Conservation (phyloP, 2,797 vertebrate genomes). For the Sebastolobus altivelis region DNA sequence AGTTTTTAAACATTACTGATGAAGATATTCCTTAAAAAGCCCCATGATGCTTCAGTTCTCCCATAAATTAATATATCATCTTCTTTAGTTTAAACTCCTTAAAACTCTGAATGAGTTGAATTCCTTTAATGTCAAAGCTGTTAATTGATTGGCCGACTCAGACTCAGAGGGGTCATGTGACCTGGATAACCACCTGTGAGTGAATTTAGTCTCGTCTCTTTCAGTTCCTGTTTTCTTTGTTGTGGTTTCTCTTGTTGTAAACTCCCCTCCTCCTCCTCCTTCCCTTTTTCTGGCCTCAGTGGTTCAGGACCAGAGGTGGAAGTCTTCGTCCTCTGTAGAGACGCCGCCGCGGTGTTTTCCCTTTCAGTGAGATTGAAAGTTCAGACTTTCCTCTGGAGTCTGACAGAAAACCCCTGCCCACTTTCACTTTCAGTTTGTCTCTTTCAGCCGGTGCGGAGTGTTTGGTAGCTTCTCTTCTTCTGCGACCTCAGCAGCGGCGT, state of each 20-base stretch:
- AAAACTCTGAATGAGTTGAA: too few relatives aligned
- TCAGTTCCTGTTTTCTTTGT: conserved; percentile 67
- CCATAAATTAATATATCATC: too few relatives aligned
- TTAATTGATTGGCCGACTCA: background rate
- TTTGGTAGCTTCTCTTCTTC: conserved; percentile 87
- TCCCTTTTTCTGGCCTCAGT: conserved; percentile 49
- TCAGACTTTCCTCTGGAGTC: background rate
- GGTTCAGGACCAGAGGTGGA: conserved; percentile 25
- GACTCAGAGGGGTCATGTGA: background rate
- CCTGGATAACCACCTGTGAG: background rate
- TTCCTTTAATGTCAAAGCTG: background rate
- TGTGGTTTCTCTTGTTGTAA: conserved; percentile 37
- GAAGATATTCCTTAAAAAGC: background rate
- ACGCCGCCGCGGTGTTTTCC: conserved; percentile 26
- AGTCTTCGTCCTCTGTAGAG: background rate
- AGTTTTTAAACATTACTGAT: background rate
- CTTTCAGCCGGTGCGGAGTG: conserved; percentile 61
- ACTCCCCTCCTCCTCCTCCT: conserved; percentile 48
- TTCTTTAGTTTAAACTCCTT: too few relatives aligned
- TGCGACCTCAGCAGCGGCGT: conserved; percentile 92
- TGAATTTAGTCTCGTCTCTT: conserved; percentile 1
- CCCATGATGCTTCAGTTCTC: background rate
- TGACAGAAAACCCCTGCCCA: conserved; percentile 11
- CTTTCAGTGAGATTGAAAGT: conserved; percentile 27
- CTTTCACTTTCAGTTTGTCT: background rate